Evolutionary conservation across 1,140 invertebrate genomes (phyloP).

Genomic region (Caenorhabditis remanei): DNA sequence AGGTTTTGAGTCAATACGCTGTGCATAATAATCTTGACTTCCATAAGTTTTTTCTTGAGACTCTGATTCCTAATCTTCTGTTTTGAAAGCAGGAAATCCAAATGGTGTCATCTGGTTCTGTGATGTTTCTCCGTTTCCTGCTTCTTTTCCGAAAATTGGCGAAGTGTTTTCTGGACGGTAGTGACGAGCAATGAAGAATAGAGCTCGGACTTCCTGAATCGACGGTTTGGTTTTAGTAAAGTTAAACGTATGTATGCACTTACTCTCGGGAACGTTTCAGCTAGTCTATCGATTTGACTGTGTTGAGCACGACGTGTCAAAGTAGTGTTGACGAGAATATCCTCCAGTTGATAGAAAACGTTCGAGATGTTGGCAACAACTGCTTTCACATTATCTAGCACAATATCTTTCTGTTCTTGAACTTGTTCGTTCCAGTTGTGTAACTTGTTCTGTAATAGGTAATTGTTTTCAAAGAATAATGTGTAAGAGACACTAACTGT

Average conservation of each 20-base stretch:
- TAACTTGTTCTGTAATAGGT: no score
- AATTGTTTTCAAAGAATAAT: no score
- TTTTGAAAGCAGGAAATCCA: no score
- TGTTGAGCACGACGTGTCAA: not conserved
- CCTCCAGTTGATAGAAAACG: not conserved
- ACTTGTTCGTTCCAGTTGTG: not conserved
- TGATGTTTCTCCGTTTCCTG: not conserved
- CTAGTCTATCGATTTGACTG: not conserved
- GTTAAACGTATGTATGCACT: not conserved
- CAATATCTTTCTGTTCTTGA: not conserved
- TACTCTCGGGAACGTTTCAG: not conserved
- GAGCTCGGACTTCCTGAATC: not conserved
- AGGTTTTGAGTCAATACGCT: no score
- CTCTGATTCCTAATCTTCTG: no score
- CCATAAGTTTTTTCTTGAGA: no score
- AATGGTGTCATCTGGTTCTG: no score
- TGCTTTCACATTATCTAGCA: not conserved
- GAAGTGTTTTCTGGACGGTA: not conserved
- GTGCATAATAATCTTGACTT: no score
- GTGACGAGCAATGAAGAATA: constrained; percentile 6
- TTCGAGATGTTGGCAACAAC: not conserved
- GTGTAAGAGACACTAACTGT: no score
- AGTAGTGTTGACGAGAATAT: not conserved
- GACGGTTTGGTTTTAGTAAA: not conserved
- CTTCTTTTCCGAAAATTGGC: not conserved